Conservation (phyloP, 2,888 invertebrate genomes). For the Lucinisca nassula region DNA sequence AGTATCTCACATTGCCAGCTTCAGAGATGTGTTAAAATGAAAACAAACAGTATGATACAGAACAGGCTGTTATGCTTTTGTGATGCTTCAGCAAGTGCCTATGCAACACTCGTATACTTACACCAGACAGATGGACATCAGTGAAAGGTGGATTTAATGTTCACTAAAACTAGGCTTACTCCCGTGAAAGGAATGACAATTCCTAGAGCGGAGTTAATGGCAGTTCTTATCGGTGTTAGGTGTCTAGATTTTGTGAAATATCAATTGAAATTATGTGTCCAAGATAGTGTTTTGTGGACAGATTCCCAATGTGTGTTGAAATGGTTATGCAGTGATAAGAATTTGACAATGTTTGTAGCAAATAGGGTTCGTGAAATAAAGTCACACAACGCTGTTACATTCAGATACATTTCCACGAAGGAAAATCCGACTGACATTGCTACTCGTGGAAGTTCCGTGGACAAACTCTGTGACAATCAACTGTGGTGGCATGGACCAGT, state of each 20-base stretch:
- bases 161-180: constrained; percentile 22
- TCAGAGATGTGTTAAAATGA: not conserved
- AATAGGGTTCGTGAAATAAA: constrained; percentile 14
- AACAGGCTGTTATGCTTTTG: constrained; percentile 29
- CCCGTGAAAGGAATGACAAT: too few species aligned
- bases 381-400: not conserved
- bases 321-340: too few species aligned
- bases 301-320: too few species aligned
- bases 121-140: not conserved
- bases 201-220: too few species aligned
- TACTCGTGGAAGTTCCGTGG: not conserved
- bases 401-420: not conserved
- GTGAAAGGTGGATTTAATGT: constrained; percentile 13
- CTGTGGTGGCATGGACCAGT: constrained; percentile 26
- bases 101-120: constrained; percentile 7
- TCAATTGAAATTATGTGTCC: not conserved
- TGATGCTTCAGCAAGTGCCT: constrained; percentile 18
- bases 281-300: not conserved
- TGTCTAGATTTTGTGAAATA: constrained; percentile 19
- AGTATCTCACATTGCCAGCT: not conserved
- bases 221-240: constrained; percentile 33
- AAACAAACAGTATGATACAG: too few species aligned
- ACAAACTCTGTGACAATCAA: not conserved
- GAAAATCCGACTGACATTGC: constrained; percentile 3
- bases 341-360: not conserved